Evolutionary conservation across 2,888 invertebrate species (phyloP).

Genomic region (Drosophila fulvimacula): DNA sequence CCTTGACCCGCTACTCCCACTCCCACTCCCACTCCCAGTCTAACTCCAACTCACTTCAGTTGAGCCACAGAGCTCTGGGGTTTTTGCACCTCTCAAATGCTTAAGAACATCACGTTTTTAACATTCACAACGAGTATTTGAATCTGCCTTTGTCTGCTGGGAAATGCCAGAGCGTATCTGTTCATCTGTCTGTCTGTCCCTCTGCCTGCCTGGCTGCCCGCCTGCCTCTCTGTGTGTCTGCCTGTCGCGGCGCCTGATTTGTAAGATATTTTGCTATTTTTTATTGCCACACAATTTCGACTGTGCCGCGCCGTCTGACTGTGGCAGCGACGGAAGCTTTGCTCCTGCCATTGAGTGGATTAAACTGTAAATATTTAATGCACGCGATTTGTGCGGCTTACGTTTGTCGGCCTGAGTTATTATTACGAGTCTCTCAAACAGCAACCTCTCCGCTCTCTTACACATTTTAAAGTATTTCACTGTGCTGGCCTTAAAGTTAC

Average conservation of each 20-base stretch:
- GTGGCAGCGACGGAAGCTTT: constrained; percentile 51
- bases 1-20: neutral
- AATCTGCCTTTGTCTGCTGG: constrained; percentile 61
- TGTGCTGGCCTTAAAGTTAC: constrained; percentile 23
- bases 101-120: constrained; percentile 62
- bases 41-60: neutral
- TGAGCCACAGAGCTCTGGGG: constrained; percentile 18
- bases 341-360: constrained; percentile 78
- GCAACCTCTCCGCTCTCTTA: neutral
- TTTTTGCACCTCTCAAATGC: constrained; percentile 37
- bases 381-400: constrained; percentile 70
- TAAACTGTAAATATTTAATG: constrained; percentile 78
- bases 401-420: constrained; percentile 66
- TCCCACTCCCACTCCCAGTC: neutral
- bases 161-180: constrained; percentile 48
- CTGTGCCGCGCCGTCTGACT: constrained; percentile 42
- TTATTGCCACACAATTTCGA: constrained; percentile 70
- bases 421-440: constrained; percentile 36
- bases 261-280: constrained; percentile 77
- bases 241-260: constrained; percentile 69
- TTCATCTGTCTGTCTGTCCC: constrained; percentile 2
- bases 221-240: constrained; percentile 28
- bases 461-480: constrained; percentile 15
- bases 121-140: constrained; percentile 64
- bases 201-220: constrained; percentile 34